Conservation (phyloP, 1,140 invertebrate species). For the Palaemon carinicauda region DNA sequence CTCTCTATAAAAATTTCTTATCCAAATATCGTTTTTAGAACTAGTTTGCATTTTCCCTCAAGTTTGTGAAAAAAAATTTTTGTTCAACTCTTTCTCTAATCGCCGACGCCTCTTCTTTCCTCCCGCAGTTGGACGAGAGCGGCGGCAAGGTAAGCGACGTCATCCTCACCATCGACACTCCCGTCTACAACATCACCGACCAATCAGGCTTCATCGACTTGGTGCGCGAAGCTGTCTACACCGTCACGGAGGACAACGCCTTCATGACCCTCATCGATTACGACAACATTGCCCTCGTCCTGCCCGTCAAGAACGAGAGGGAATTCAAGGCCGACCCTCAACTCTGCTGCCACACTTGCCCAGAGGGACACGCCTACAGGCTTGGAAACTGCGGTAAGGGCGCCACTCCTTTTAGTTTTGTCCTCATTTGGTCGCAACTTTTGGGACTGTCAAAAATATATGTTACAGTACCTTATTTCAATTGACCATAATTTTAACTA, state of each 20-base stretch:
- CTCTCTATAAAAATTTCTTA: no score
- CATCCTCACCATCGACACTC: conserved; percentile 61
- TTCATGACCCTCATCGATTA: conserved; percentile 62
- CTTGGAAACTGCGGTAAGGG: conserved; percentile 61
- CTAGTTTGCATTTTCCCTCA: no score
- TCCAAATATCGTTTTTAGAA: no score
- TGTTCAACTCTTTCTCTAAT: neutral
- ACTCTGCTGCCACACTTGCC: conserved; percentile 60
- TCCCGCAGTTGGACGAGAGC: conserved; percentile 51
- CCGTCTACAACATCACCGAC: conserved; percentile 61
- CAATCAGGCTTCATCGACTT: conserved; percentile 60
- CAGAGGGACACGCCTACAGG: conserved; percentile 59
- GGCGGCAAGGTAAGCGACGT: conserved; percentile 58
- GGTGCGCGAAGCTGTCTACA: conserved; percentile 59
- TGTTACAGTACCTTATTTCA: no score
- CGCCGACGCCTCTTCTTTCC: neutral
- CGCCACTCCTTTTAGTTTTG: neutral
- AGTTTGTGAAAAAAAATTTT: no score
- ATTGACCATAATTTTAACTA: no score
- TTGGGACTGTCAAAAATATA: no score
- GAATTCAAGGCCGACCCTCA: conserved; percentile 58
- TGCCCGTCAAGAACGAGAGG: conserved; percentile 42
- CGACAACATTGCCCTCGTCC: conserved; percentile 61
- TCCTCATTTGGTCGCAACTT: neutral
- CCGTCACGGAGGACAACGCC: conserved; percentile 60